phyloP scores from a whole-genome alignment of 64 coral and sea anemone genomes.

The Hydrozoanthus tunicans region DNA sequence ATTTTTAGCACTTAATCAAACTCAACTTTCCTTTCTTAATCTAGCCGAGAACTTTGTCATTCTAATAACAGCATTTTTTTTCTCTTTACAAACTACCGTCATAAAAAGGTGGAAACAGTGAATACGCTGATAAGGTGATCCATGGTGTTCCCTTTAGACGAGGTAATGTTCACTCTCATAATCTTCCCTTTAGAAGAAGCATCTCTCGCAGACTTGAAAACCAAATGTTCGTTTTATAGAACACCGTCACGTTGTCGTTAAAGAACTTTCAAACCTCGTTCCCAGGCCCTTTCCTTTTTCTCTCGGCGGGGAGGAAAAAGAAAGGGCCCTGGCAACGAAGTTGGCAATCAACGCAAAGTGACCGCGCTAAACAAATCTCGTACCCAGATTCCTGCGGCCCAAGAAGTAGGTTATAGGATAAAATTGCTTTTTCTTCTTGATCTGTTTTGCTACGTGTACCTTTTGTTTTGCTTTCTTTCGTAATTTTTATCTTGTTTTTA shows the following conservation, averaged over 20 bases:
- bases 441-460: too few relatives aligned
- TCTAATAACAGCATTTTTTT: neutral
- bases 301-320: neutral
- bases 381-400: too few relatives aligned
- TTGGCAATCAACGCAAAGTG: too few relatives aligned
- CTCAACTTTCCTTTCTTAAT: neutral
- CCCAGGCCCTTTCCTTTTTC: too few relatives aligned
- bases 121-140: neutral
- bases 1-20: neutral
- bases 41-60: neutral
- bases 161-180: neutral
- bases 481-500: too few relatives aligned
- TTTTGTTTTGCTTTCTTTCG: too few relatives aligned
- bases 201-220: neutral
- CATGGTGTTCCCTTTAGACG: neutral
- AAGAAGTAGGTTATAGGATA: too few relatives aligned
- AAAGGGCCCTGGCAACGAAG: neutral
- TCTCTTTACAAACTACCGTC: neutral
- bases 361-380: too few relatives aligned
- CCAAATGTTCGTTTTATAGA: too few relatives aligned
- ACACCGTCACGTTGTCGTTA: too few relatives aligned
- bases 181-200: neutral
- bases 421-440: too few relatives aligned
- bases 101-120: constrained; percentile 2
- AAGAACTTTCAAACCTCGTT: too few relatives aligned